Evolutionary conservation across 2,797 vertebrate species (phyloP), one percentile per base, ranked within the genome.

Genomic region (Onychomys torridus): DNA sequence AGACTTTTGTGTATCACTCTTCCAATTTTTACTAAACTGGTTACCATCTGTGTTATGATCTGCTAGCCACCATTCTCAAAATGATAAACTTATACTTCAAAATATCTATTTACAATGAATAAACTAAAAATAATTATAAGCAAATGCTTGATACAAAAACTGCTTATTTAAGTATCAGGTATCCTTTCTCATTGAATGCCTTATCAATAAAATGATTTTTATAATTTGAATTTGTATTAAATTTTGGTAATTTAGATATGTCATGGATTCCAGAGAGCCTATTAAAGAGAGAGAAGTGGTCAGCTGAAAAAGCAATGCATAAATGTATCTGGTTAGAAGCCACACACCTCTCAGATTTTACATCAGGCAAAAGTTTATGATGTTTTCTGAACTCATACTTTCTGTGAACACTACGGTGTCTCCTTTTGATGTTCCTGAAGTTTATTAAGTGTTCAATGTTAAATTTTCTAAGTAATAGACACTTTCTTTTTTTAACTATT

Each of bases 391-490:
- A 29, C 16, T 87, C n/a, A 69, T 75, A 77, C 73, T 75, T 87
- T 37, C 61, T 57, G 65, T 52, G 40, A 87, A 91, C 89, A 52
- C 16, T 92, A 40, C 78, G 14, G 46, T 61, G 10, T 93, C 52
- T 77, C 40, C 71, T 89, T 63, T 87, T 90, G 40, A 94, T 87
- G 27, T 95, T 95, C 9, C 59, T 78, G 63, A 17, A 4, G 32
- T 78, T 90, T 92, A 63, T 32, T 93, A 83, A 76, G 55, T 90
- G 23, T 67, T 82, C 6, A 87, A 55, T 79, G n/a, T 79, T 63
- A 92, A 83, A 79, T 75, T 87, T 94, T 63, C 34, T 88, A 65
- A 88, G 73, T 32, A 84, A 81, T 79, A 69, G 91, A 63, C 32
- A 34, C 25, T 46, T 63, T 65, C 17, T 4, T 21, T 63, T 63